phyloP scores from a whole-genome alignment of 1,140 invertebrate species.

The Prorops nasuta region DNA sequence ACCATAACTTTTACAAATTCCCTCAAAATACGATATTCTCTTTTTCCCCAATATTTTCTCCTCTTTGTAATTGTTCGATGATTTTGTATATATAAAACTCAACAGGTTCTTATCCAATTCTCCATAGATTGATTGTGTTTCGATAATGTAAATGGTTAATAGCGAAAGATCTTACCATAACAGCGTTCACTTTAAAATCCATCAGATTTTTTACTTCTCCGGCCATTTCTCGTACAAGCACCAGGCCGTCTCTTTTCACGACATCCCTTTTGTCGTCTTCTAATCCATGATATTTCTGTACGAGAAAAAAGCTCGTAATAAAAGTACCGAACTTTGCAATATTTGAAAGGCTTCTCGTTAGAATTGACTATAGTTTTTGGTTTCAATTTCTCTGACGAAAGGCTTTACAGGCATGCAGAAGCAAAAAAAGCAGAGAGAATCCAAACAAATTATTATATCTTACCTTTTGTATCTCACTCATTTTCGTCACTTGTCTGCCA shows the following conservation, averaged over 20 bases:
- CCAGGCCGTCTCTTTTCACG: constrained; percentile 76
- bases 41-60: not conserved
- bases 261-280: constrained; percentile 74
- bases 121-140: no score
- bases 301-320: not conserved
- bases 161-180: constrained; percentile 87
- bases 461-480: constrained; percentile 82
- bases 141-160: no score
- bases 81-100: not conserved
- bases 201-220: constrained; percentile 85
- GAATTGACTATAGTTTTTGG: no score
- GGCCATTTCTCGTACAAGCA: constrained; percentile 79
- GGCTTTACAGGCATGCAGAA: not conserved
- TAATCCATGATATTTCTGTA: constrained; percentile 74
- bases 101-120: no score
- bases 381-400: no score
- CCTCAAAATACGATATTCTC: not conserved
- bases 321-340: no score
- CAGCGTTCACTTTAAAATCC: constrained; percentile 86
- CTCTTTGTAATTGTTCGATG: not conserved
- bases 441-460: constrained; percentile 47
- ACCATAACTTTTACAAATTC: constrained; percentile 1
- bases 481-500: constrained; percentile 80
- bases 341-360: no score
- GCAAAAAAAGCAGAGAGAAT: not conserved